phyloP scores from a whole-genome alignment of 2,888 invertebrate genomes.

The Eristalis arbustorum region DNA sequence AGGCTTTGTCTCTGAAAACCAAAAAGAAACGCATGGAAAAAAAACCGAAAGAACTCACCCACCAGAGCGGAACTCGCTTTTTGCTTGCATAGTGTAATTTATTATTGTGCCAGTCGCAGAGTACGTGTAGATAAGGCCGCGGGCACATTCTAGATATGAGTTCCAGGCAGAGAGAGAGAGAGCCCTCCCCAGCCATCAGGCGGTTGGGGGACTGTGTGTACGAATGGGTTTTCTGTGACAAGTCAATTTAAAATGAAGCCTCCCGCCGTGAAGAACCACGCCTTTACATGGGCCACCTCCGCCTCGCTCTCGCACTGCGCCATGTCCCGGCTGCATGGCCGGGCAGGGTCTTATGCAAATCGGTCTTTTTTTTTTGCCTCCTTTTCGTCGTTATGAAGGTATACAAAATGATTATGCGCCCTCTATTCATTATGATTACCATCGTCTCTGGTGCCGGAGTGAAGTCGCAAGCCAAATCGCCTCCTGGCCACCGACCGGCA shows the following conservation, averaged over 20 bases:
- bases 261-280: slow-evolving; percentile 64
- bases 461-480: slow-evolving; percentile 18
- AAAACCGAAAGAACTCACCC: slow-evolving; percentile 24
- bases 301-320: no score
- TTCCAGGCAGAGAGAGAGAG: slow-evolving; percentile 42
- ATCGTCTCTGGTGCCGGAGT: slow-evolving; percentile 36
- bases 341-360: slow-evolving; percentile 74
- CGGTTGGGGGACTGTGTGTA: background rate
- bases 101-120: slow-evolving; percentile 58
- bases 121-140: slow-evolving; percentile 49
- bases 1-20: slow-evolving; percentile 7
- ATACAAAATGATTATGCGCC: slow-evolving; percentile 75
- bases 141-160: slow-evolving; percentile 63
- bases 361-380: slow-evolving; percentile 55
- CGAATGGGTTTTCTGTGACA: slow-evolving; percentile 58
- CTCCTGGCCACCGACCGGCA: slow-evolving; percentile 29
- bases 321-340: background rate
- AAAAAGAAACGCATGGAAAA: background rate
- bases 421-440: slow-evolving; percentile 69
- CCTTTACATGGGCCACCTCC: slow-evolving; percentile 26
- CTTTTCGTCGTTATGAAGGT: slow-evolving; percentile 71
- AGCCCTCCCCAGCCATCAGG: slow-evolving; percentile 31
- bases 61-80: slow-evolving; percentile 65
- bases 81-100: slow-evolving; percentile 65
- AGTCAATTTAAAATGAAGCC: slow-evolving; percentile 69